These are phyloP conservation scores for Liolophura sinensis DNA, from an alignment of 1,140 invertebrate genomes.

Conservation along the genomic window DNA sequence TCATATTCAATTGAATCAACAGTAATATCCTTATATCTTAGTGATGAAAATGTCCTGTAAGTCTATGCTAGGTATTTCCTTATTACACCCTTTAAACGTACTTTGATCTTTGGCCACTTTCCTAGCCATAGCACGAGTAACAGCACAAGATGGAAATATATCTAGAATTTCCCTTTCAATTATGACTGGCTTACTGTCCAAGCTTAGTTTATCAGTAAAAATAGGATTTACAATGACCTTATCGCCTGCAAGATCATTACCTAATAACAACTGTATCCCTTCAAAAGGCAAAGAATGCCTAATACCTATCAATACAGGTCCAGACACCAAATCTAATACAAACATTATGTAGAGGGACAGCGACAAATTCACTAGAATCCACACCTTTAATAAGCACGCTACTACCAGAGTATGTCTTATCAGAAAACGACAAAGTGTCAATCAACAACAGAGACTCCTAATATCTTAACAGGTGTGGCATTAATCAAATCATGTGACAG, in stretches of 20 bases:
- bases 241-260: conserved; percentile 10
- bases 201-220: neutral
- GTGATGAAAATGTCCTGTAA: neutral
- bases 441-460: conserved; percentile 16
- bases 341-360: conserved; percentile 6
- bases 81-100: neutral
- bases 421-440: conserved; percentile 9
- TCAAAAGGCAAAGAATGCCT: conserved; percentile 2
- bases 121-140: conserved; percentile 8
- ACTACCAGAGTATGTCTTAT: conserved; percentile 11
- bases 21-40: too few species aligned
- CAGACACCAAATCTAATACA: conserved; percentile 1
- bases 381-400: conserved; percentile 18
- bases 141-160: conserved; percentile 10
- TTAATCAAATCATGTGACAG: conserved; percentile 1
- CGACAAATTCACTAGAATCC: neutral
- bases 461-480: conserved; percentile 8
- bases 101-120: neutral
- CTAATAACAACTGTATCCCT: conserved; percentile 9
- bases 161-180: neutral
- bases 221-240: neutral
- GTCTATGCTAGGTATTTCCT: neutral
- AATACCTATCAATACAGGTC: conserved; percentile 1
- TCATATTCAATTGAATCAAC: too few species aligned
- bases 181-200: neutral